Evolutionary conservation across 2,888 invertebrate species (phyloP), one percentile per base, ranked within the genome.

Genomic region (Octodonta nipae): DNA sequence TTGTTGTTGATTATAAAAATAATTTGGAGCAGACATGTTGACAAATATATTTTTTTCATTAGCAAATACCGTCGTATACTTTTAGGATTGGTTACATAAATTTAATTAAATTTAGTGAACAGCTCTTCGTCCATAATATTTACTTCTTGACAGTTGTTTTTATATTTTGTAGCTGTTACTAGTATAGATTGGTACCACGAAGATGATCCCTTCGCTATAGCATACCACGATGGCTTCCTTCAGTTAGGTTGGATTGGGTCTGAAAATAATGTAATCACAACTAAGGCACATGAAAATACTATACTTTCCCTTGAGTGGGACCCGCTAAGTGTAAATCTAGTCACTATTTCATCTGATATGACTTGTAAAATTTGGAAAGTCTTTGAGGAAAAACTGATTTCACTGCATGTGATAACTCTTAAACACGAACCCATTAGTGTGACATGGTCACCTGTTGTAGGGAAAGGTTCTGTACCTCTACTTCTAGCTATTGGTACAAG

Each of bases 141-240:
- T n/a, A n/a, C n/a, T n/a, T n/a, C n/a, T n/a, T n/a, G n/a, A n/a
- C n/a, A n/a, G n/a, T n/a, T n/a, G n/a, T n/a, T n/a, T n/a, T n/a
- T n/a, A n/a, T 22, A 4, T 34, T 50, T 56, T 60, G 8, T 51
- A 69, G 70, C 68, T 33, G 70, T 73, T 12, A 62, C 64, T 15
- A 58, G 65, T 33, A 60, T 73, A 20, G 65, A 65, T 8, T 73
- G 74, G 73, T 61, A 60, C 43, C 61, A 67, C 41, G 69, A 71
- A 48, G 66, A 70, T 29, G 60, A 63, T 35, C 56, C 62, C 17
- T 71, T 71, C 54, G 68, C 68, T 10, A 61, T 73, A 8, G 70
- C 65, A 6, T 73, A 65, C 48, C 57, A 61, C 28, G 71, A 73
- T 53, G 73, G 74, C 2, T 58, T 60, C 8, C 49, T 70, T 2